These are phyloP conservation scores for Tipula vernalis DNA, from an alignment of 2,888 invertebrate species.

Conservation along the genomic window DNA sequence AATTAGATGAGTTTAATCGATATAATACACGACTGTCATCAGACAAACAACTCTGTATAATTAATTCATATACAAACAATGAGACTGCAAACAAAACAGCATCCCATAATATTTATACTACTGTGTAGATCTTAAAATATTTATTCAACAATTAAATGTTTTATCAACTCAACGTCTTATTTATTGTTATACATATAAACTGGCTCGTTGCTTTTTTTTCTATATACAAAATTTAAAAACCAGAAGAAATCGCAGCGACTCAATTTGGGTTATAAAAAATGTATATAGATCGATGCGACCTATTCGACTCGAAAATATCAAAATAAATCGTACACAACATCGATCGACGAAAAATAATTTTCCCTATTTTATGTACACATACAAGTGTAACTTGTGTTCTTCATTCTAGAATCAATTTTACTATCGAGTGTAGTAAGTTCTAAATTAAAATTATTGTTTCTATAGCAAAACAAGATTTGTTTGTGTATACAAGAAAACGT, in stretches of 20 bases:
- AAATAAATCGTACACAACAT: background rate
- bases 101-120: background rate
- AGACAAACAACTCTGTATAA: background rate
- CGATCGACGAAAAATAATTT: background rate
- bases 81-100: background rate
- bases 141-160: background rate
- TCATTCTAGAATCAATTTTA: background rate
- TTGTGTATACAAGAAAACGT: background rate
- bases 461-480: background rate
- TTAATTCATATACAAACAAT: background rate
- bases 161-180: background rate
- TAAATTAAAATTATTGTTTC: background rate
- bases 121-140: background rate
- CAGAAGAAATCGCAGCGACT: background rate
- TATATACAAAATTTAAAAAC: background rate
- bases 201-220: background rate
- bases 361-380: background rate
- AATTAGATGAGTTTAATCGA: background rate
- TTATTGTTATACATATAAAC: background rate
- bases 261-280: background rate
- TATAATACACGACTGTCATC: background rate
- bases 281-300: background rate
- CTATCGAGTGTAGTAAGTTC: background rate
- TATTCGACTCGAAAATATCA: background rate
- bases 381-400: background rate